Conservation (phyloP, 2,113 vertebrate genomes). For the Eretmochelys imbricata region DNA sequence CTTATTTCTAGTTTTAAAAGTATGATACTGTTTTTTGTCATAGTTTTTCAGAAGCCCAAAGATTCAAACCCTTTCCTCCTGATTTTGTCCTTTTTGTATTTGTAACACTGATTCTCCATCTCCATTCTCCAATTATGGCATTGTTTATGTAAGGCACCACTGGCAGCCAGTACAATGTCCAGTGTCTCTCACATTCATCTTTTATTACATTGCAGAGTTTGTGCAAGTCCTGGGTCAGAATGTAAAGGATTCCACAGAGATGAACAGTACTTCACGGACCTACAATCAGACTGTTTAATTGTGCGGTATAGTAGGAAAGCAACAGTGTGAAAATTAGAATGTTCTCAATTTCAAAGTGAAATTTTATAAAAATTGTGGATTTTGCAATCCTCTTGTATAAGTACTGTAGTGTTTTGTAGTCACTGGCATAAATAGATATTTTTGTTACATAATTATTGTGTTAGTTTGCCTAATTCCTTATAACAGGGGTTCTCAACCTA, state of each 20-base stretch:
- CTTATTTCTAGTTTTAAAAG: conserved; percentile 3
- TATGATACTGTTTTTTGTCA: not conserved
- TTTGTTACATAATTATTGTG: not conserved
- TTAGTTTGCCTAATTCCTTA: not conserved
- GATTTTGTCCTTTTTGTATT: not conserved
- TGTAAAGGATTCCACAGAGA: not conserved
- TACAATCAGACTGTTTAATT: not conserved
- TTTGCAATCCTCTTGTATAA: not conserved
- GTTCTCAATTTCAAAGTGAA: too few species aligned
- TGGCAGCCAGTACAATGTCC: not conserved
- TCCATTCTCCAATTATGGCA: not conserved
- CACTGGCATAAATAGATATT: not conserved
- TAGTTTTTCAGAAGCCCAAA: not conserved
- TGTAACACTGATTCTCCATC: not conserved
- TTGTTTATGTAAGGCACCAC: not conserved
- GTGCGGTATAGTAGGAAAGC: too few species aligned
- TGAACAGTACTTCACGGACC: not conserved
- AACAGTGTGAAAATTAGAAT: too few species aligned
- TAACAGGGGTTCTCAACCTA: not conserved
- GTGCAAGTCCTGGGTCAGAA: not conserved
- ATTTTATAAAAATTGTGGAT: not conserved
- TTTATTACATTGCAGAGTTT: not conserved
- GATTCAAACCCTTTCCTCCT: not conserved
- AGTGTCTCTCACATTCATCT: not conserved
- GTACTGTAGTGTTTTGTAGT: not conserved